These are phyloP conservation scores for Oxygymnocypris stewartii DNA, from an alignment of 2,113 vertebrate genomes.

Conservation along the genomic window DNA sequence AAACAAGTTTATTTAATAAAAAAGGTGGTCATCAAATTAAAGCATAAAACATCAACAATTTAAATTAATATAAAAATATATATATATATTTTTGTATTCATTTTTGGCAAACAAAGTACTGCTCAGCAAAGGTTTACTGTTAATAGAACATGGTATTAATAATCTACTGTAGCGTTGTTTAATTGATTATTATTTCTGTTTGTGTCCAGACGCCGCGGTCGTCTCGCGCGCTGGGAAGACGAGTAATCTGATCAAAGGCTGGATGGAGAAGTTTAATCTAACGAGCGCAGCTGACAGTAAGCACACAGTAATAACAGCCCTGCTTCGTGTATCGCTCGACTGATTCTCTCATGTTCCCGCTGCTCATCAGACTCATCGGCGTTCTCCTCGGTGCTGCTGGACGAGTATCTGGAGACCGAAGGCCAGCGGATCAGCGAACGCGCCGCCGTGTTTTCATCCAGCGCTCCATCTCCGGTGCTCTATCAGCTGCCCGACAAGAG, in stretches of 20 bases:
- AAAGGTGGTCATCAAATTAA: no score
- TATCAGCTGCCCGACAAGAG: conserved; percentile 90
- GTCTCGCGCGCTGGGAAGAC: conserved; percentile 72
- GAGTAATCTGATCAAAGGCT: conserved; percentile 93
- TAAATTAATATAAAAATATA: no score
- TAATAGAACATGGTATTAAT: no score
- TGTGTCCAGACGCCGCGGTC: neutral
- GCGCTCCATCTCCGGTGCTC: conserved; percentile 76
- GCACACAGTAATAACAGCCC: neutral
- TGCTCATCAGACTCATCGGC: conserved; percentile 81
- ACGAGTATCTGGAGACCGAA: conserved; percentile 94
- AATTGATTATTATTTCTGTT: no score
- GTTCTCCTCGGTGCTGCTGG: conserved; percentile 93
- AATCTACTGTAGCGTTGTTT: no score
- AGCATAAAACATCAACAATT: no score
- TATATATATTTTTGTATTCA: no score
- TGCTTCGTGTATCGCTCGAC: no score
- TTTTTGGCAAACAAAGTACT: no score
- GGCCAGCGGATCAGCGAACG: conserved; percentile 88
- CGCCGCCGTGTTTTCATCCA: conserved; percentile 81
- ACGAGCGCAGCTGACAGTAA: conserved; percentile 79
- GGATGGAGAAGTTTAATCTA: conserved; percentile 85
- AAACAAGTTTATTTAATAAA: no score
- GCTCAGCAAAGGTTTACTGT: no score
- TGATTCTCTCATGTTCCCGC: neutral